Conservation (phyloP, 2,113 vertebrate genomes). For the Lethenteron camtschaticum region DNA sequence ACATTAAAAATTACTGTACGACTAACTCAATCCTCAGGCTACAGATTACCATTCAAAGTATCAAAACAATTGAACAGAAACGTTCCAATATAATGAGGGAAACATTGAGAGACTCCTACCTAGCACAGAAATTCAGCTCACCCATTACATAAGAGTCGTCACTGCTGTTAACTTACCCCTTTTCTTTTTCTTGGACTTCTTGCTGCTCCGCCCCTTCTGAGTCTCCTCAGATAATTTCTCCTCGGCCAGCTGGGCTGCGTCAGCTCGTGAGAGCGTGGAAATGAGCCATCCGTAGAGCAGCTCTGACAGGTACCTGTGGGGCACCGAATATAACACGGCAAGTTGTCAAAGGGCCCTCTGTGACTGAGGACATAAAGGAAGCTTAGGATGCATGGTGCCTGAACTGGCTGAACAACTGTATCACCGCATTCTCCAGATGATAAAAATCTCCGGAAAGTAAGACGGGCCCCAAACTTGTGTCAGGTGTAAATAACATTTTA, state of each 20-base stretch:
- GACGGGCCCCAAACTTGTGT: too few relatives aligned
- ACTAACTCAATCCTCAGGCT: not conserved
- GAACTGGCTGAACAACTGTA: too few relatives aligned
- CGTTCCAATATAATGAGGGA: not conserved
- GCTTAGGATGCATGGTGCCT: too few relatives aligned
- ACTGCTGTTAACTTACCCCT: conserved; percentile 33
- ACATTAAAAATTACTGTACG: not conserved
- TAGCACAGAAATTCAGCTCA: too few relatives aligned
- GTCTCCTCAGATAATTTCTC: conserved; percentile 88
- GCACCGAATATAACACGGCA: too few relatives aligned
- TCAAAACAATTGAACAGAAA: not conserved
- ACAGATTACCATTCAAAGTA: not conserved
- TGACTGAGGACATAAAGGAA: too few relatives aligned
- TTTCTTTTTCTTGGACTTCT: conserved; percentile 97
- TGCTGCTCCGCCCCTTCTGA: conserved; percentile 84
- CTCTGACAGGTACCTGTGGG: conserved; percentile 70
- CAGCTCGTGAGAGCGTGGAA: conserved; percentile 84
- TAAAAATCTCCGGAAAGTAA: too few relatives aligned
- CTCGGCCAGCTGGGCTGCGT: conserved; percentile 91
- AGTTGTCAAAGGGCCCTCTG: too few relatives aligned
- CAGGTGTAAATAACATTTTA: too few relatives aligned
- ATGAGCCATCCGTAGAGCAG: conserved; percentile 95
- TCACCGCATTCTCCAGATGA: too few relatives aligned
- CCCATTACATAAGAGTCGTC: too few relatives aligned
- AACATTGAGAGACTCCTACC: too few relatives aligned